Evolutionary conservation across 2,797 vertebrate species (phyloP).

Genomic region (Leucoraja ocellata): DNA sequence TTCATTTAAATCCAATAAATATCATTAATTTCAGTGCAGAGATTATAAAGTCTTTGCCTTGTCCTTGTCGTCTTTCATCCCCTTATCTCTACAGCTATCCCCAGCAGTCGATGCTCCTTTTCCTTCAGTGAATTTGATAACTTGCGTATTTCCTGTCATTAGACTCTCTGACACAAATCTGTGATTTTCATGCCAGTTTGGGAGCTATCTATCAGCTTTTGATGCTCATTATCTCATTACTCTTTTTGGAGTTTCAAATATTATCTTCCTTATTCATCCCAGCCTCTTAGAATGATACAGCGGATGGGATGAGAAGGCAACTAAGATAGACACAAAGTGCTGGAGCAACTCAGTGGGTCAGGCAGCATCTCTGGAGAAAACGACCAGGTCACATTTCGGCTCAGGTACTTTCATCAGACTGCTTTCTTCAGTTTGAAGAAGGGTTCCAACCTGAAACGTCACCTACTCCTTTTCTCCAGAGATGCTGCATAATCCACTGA

Average conservation of each 20-base stretch:
- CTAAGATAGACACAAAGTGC: too few species aligned
- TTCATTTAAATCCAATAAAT: constrained; percentile 36
- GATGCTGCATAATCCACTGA: too few species aligned
- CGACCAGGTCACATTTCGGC: too few species aligned
- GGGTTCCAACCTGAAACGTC: too few species aligned
- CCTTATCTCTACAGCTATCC: background rate
- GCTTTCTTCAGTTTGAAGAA: too few species aligned
- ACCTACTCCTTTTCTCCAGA: too few species aligned
- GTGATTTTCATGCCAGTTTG: too few species aligned
- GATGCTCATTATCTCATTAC: background rate
- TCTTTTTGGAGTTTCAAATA: background rate
- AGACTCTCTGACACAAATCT: background rate
- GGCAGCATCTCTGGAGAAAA: too few species aligned
- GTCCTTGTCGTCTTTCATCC: background rate
- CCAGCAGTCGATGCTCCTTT: too few species aligned
- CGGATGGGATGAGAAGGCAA: too few species aligned
- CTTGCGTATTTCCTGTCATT: background rate
- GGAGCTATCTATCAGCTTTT: background rate
- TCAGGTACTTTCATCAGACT: too few species aligned
- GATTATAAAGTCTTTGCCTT: background rate
- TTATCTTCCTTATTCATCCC: background rate
- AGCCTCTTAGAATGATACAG: background rate
- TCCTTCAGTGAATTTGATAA: background rate
- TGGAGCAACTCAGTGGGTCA: too few species aligned
- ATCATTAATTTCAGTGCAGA: background rate